phyloP scores from a whole-genome alignment of 2,113 vertebrate species.

The Megatriorchis doriae region DNA sequence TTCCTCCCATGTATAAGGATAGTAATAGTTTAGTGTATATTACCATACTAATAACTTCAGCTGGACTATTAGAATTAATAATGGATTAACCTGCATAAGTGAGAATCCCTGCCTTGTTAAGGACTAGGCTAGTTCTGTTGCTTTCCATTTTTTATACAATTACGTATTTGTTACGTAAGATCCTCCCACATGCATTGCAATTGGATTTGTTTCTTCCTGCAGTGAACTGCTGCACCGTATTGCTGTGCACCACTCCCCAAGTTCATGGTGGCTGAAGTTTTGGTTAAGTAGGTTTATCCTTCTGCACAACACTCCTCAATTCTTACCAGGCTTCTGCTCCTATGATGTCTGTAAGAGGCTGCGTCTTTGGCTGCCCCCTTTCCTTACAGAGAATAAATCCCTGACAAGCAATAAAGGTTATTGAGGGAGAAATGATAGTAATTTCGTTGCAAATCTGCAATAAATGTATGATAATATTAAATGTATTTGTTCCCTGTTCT shows the following conservation, averaged over 20 bases:
- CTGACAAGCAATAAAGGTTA: neutral
- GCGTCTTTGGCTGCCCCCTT: neutral
- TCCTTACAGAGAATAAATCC: neutral
- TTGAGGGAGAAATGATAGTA: neutral
- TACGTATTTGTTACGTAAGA: neutral
- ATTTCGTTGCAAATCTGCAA: neutral
- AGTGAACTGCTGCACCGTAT: neutral
- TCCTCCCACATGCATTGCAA: neutral
- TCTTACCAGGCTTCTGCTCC: neutral
- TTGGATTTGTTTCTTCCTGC: neutral
- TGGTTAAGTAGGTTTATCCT: neutral
- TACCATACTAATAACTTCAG: constrained; percentile 31
- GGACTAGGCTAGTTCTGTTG: neutral
- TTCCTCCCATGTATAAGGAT: neutral
- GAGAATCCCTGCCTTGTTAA: constrained; percentile 1
- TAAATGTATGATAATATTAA: neutral
- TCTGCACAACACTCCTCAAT: neutral
- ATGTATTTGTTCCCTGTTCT: neutral
- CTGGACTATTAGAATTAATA: constrained; percentile 22
- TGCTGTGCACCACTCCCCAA: neutral
- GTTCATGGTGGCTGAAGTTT: neutral
- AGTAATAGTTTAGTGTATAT: constrained; percentile 28
- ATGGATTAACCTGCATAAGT: neutral
- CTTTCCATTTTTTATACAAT: constrained; percentile 1
- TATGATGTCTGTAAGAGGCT: neutral